Evolutionary conservation across 1,140 invertebrate genomes (phyloP), one percentile per base, ranked within the genome.

Genomic region (Lasioglossum albipes): DNA sequence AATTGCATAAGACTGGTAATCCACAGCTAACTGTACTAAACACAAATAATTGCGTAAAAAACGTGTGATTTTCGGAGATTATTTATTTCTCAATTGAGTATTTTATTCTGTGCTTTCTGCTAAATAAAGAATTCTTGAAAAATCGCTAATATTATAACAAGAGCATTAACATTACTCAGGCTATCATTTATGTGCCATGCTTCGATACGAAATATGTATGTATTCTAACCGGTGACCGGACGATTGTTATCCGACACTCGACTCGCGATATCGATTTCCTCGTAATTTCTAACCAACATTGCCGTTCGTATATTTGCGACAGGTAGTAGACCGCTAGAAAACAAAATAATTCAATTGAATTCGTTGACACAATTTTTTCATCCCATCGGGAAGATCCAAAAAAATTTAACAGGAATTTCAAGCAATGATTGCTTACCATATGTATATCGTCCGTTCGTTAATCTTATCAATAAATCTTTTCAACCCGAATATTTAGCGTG

Each of bases 191-290:
- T 52, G 13, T 31, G 27, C n/a, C n/a, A 54, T 73, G 22, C 13
- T 36, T 54, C 20, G 4, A 20, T 16, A 5, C 62, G 18, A 52
- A 78, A 45, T 36, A 36, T 36, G 36, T 41, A 66, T 22, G 20
- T 64, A 64, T 41, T 74, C 41, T 41, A 79, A 41, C 36, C 22
- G 7, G 71, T 67, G 27, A 66, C 49, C 41, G 49, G 52, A 42
- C 62, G 62, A 67, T 79, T 79, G 77, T 79, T 79, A 79, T 66
- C 62, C 45, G 77, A 79, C 62, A 74, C 71, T 79, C 42, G 22
- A 67, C 18, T 59, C 2, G 4, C 12, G 62, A 74, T 79, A 79
- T 79, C 52, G 41, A 74, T 79, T 79, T 79, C 18, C 71, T 18
- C 22, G 13, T 67, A 79, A 79, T 66, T 74, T 79, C 27, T 22